phyloP scores from a whole-genome alignment of 2,797 vertebrate species.

The Urosaurus nigricauda region DNA sequence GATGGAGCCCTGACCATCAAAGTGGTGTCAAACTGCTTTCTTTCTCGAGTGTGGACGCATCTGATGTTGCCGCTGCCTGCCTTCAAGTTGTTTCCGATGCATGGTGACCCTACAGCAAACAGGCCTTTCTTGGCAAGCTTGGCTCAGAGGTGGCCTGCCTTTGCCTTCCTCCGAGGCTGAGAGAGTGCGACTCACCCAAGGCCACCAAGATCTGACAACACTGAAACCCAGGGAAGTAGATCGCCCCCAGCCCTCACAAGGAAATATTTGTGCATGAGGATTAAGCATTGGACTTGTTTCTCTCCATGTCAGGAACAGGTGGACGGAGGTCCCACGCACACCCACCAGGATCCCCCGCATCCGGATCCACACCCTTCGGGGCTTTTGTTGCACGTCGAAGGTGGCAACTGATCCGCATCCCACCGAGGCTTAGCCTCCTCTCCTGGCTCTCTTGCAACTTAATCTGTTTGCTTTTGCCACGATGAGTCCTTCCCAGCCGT shows the following conservation, averaged over 20 bases:
- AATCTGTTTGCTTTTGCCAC: constrained; percentile 30
- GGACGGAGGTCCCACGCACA: not conserved
- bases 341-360: constrained; percentile 35
- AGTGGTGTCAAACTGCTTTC: too few relatives aligned
- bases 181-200: too few relatives aligned
- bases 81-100: too few relatives aligned
- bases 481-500: constrained; percentile 6
- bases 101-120: too few relatives aligned
- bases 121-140: too few relatives aligned
- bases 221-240: not conserved
- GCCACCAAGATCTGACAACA: too few relatives aligned
- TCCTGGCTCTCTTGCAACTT: not conserved
- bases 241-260: not conserved
- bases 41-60: too few relatives aligned
- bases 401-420: not conserved
- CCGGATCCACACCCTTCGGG: constrained; percentile 12
- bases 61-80: too few relatives aligned
- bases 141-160: too few relatives aligned
- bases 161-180: too few relatives aligned
- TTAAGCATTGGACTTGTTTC: not conserved
- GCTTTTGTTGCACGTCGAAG: constrained; percentile 4
- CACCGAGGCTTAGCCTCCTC: not conserved
- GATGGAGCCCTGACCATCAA: too few relatives aligned
- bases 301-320: not conserved
- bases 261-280: not conserved